Conservation (phyloP, 2,888 invertebrate genomes). For the Agrilus cyanescens region DNA sequence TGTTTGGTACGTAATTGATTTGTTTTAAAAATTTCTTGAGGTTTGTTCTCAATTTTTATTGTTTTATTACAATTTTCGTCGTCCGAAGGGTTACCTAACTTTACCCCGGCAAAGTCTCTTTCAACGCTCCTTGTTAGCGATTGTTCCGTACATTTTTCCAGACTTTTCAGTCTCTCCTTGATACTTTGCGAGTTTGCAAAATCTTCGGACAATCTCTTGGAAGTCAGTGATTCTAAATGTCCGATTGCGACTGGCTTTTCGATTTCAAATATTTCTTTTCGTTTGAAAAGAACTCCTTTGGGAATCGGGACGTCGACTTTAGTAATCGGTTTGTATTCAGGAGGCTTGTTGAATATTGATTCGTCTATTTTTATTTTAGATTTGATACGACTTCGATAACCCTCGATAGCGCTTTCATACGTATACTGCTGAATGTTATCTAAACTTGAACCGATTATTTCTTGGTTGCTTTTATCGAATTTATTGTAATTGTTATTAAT, state of each 20-base stretch:
- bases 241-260: slow-evolving; percentile 42
- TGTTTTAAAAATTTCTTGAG: slow-evolving; percentile 19
- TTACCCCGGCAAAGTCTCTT: too few species aligned
- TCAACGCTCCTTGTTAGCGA: slow-evolving; percentile 19
- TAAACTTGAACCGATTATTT: neutral
- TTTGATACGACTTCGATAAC: slow-evolving; percentile 69
- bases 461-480: neutral
- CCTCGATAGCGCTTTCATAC: slow-evolving; percentile 78
- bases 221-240: slow-evolving; percentile 32
- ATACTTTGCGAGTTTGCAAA: slow-evolving; percentile 56
- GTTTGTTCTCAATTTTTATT: too few species aligned
- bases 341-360: slow-evolving; percentile 22
- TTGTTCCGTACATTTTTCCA: slow-evolving; percentile 55
- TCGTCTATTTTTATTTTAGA: slow-evolving; percentile 31
- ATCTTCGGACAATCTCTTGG: slow-evolving; percentile 47
- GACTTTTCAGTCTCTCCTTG: slow-evolving; percentile 57
- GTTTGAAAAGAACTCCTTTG: slow-evolving; percentile 72
- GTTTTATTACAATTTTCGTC: too few species aligned
- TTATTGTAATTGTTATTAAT: neutral
- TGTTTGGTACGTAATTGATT: slow-evolving; percentile 12
- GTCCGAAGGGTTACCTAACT: too few species aligned
- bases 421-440: slow-evolving; percentile 58
- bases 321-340: slow-evolving; percentile 24
- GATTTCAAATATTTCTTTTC: slow-evolving; percentile 72
- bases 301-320: slow-evolving; percentile 39